Evolutionary conservation across 2,888 invertebrate species (phyloP).

Genomic region (Cinara cedri): DNA sequence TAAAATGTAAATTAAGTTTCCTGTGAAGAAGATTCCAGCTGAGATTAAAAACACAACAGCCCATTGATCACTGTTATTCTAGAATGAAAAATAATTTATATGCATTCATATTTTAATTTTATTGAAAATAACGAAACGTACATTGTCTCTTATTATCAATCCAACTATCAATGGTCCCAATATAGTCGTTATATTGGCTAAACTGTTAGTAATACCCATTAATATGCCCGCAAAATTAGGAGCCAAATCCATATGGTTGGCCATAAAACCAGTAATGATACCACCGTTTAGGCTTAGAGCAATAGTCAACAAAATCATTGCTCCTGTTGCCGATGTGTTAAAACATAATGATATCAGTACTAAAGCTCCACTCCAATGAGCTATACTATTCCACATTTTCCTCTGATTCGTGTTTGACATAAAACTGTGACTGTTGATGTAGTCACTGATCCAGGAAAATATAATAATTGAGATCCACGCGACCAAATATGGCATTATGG

Average conservation of each 20-base stretch:
- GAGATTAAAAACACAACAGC: slow-evolving; percentile 77
- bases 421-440: slow-evolving; percentile 67
- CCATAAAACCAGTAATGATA: slow-evolving; percentile 71
- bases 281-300: slow-evolving; percentile 79
- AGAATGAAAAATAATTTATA: slow-evolving; percentile 8
- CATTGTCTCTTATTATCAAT: slow-evolving; percentile 73
- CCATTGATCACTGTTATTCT: slow-evolving; percentile 68
- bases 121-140: slow-evolving; percentile 62
- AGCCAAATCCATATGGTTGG: slow-evolving; percentile 83
- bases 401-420: slow-evolving; percentile 68
- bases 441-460: slow-evolving; percentile 72
- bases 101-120: no score
- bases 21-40: slow-evolving; percentile 72
- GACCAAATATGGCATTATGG: slow-evolving; percentile 75
- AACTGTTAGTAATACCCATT: slow-evolving; percentile 84
- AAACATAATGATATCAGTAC: slow-evolving; percentile 63
- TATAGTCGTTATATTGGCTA: slow-evolving; percentile 79
- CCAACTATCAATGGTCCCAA: slow-evolving; percentile 78
- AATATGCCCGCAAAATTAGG: slow-evolving; percentile 83
- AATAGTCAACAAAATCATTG: slow-evolving; percentile 72
- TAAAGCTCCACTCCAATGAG: slow-evolving; percentile 63
- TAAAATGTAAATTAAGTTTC: slow-evolving; percentile 73
- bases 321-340: slow-evolving; percentile 65
- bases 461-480: slow-evolving; percentile 76
- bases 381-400: slow-evolving; percentile 72